Evolutionary conservation across 92 coral and sea anemone species (phyloP).

Genomic region (Nematostella vectensis): DNA sequence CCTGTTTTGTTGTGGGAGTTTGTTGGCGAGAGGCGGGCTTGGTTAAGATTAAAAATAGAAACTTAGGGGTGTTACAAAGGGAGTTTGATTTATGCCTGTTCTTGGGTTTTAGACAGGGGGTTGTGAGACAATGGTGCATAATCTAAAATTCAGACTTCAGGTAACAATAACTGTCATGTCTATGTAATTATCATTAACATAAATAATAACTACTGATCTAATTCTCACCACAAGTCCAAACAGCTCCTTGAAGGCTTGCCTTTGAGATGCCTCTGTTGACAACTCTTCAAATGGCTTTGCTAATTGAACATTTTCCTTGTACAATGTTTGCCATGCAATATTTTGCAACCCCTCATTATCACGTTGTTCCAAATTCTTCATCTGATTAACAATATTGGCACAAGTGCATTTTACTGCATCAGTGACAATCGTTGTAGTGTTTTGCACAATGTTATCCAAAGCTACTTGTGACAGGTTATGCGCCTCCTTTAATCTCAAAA

Average conservation of each 20-base stretch:
- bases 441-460: constrained; percentile 29
- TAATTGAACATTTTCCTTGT: constrained; percentile 24
- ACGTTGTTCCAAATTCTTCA: constrained; percentile 10
- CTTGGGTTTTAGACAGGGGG: too few species aligned
- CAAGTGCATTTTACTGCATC: constrained; percentile 29
- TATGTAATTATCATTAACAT: not conserved
- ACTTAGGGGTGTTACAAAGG: too few species aligned
- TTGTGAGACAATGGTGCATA: too few species aligned
- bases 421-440: constrained; percentile 24
- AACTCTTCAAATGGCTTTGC: constrained; percentile 48
- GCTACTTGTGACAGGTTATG: constrained; percentile 37
- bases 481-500: constrained; percentile 30
- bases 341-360: constrained; percentile 12
- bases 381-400: constrained; percentile 21
- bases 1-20: too few species aligned
- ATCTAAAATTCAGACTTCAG: too few species aligned
- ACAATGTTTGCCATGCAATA: constrained; percentile 23
- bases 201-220: constrained; percentile 1
- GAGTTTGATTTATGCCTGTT: too few species aligned
- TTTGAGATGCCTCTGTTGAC: constrained; percentile 31
- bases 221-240: constrained; percentile 41
- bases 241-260: constrained; percentile 32
- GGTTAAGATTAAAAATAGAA: too few species aligned
- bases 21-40: too few species aligned
- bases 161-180: too few species aligned